Evolutionary conservation across 2,888 invertebrate species (phyloP), one percentile per base, ranked within the genome.

Genomic region (Caenorhabditis imperialis): DNA sequence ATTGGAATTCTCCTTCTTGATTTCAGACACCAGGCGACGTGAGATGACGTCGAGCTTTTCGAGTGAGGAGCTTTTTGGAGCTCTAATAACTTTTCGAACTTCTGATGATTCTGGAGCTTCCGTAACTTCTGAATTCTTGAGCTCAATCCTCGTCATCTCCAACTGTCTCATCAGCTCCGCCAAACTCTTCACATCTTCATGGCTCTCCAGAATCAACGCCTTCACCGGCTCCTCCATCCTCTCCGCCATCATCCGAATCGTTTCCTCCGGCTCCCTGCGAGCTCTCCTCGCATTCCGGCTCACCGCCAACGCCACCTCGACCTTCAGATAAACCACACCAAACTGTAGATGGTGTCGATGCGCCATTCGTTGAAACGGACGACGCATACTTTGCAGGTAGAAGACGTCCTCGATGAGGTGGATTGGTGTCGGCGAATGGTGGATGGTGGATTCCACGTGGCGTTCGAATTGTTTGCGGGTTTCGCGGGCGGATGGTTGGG

Each of bases 341-440:
- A 73, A 75, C 16, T 54, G 16, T 3, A 57, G 38, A 22, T 57
- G 60, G 3, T 40, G 42, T n/a, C 42, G 23, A 55, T 54, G 47
- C 2, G 81, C 63, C 38, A 75, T 57, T 33, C 69, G 51, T 37
- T 58, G 51, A 48, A 78, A 78, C 16, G 77, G 74, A 7, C 79
- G 55, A 22, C 81, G 70, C 81, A 81, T 79, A 54, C 81, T 81
- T 73, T 79, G 72, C 53, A 79, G 38, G 37, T 79, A 60, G 27
- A 79, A 71, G 16, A 60, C 71, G 61, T 79, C 79, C 47, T 79
- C 79, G 22, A 77, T 63, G 4, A 79, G 14, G 12, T 51, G 47
- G 18, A 67, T 35, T 16, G 33, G 45, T n/a, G 27, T n/a, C 0
- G 4, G 12, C 6, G 22, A 30, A 12, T 7, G 10, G 23, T 16